Conservation (phyloP, 2,888 invertebrate genomes). For the Netelia fuscicornis region DNA sequence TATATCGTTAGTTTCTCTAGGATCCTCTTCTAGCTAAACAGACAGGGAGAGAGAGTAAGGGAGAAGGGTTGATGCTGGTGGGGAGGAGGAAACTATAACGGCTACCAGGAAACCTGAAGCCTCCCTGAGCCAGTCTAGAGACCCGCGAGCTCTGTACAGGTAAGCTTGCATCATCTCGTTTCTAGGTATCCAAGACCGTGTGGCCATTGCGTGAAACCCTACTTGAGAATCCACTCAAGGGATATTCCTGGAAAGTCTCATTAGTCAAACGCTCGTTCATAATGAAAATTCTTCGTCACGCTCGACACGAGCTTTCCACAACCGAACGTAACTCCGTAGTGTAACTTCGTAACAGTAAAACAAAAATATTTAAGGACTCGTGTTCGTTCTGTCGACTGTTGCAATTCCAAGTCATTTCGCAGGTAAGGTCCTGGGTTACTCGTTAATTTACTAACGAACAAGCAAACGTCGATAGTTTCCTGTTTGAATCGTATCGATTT, state of each 20-base stretch:
- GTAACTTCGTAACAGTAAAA: not conserved
- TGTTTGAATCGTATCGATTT: too few relatives aligned
- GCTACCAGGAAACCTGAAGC: constrained; percentile 63
- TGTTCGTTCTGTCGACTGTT: not conserved
- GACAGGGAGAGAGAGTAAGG: not conserved
- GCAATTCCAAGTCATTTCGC: too few relatives aligned
- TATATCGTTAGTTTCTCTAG: constrained; percentile 51
- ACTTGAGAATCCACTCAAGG: constrained; percentile 34
- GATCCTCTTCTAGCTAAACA: constrained; percentile 2
- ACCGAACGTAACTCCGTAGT: too few relatives aligned
- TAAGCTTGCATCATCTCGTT: constrained; percentile 43
- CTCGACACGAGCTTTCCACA: constrained; percentile 12
- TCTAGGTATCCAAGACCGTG: constrained; percentile 19
- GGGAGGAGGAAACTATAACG: constrained; percentile 36
- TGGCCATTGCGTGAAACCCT: constrained; percentile 49
- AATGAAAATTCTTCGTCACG: constrained; percentile 65
- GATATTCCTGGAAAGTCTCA: constrained; percentile 64
- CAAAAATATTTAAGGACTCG: not conserved
- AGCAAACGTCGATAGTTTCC: too few relatives aligned
- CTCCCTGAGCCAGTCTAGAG: constrained; percentile 42
- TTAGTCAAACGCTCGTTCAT: constrained; percentile 69
- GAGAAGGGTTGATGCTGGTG: not conserved
- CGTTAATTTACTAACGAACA: too few relatives aligned
- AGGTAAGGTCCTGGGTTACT: too few relatives aligned
- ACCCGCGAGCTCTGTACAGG: constrained; percentile 15